phyloP scores from a whole-genome alignment of 1,140 invertebrate genomes.

The Drosophila kurseongensis region DNA sequence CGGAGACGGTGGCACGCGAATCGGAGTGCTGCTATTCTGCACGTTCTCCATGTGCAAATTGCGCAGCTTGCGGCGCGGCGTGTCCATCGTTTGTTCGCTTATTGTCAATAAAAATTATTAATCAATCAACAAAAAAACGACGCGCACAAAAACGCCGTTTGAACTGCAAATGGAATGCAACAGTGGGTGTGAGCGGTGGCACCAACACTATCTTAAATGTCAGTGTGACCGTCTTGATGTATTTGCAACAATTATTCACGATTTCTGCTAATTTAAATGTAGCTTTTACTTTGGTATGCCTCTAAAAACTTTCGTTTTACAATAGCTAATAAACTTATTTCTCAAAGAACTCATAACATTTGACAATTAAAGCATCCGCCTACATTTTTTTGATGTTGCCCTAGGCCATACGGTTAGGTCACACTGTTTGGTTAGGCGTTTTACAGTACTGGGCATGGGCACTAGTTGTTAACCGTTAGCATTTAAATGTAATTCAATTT shows the following conservation, averaged over 20 bases:
- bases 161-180: conserved; percentile 13
- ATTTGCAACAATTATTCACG: background rate
- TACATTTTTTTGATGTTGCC: no score
- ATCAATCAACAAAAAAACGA: conserved; percentile 28
- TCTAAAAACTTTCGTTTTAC: no score
- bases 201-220: background rate
- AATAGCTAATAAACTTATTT: no score
- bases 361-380: no score
- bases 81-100: conserved; percentile 55
- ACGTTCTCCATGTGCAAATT: conserved; percentile 74
- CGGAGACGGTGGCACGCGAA: conserved; percentile 76
- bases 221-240: background rate
- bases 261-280: no score
- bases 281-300: no score
- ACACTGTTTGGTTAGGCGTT: no score
- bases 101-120: conserved; percentile 13
- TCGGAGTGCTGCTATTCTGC: conserved; percentile 67
- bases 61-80: conserved; percentile 68
- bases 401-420: no score
- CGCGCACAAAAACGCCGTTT: conserved; percentile 58
- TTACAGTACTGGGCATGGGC: no score
- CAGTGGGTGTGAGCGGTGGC: background rate
- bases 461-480: no score
- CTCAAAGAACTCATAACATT: no score
- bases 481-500: no score